Conservation (phyloP, 2,888 invertebrate genomes). For the Cheilosia soror region DNA sequence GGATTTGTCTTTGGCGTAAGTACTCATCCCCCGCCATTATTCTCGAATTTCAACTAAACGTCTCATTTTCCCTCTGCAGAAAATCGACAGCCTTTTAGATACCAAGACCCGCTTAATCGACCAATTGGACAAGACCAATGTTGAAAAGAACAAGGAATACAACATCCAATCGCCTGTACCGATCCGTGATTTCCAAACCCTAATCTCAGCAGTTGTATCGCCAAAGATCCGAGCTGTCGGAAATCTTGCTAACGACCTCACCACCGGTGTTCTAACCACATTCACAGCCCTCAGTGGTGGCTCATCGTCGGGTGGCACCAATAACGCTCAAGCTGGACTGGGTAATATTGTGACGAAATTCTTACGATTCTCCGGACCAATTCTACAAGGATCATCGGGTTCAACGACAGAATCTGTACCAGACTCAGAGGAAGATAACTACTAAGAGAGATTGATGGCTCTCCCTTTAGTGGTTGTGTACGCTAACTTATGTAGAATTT, state of each 20-base stretch:
- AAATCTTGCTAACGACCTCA: slow-evolving; percentile 87
- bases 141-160: slow-evolving; percentile 90
- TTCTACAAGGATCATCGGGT: slow-evolving; percentile 83
- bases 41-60: slow-evolving; percentile 6
- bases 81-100: slow-evolving; percentile 92
- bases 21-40: slow-evolving; percentile 75
- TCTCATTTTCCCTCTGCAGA: slow-evolving; percentile 84
- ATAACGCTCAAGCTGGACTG: slow-evolving; percentile 81
- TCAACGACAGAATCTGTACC: slow-evolving; percentile 80
- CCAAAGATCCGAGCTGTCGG: slow-evolving; percentile 89
- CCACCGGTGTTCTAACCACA: slow-evolving; percentile 85
- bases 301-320: slow-evolving; percentile 83
- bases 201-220: slow-evolving; percentile 89
- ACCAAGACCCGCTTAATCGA: slow-evolving; percentile 90
- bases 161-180: slow-evolving; percentile 88
- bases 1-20: slow-evolving; percentile 94
- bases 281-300: slow-evolving; percentile 85
- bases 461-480: slow-evolving; percentile 29
- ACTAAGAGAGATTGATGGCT: slow-evolving; percentile 76
- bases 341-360: slow-evolving; percentile 83
- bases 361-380: slow-evolving; percentile 83
- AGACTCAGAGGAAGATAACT: slow-evolving; percentile 82
- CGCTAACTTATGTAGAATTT: slow-evolving; percentile 51
- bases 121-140: slow-evolving; percentile 89
- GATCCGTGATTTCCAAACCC: slow-evolving; percentile 86